Evolutionary conservation across 1,140 invertebrate species (phyloP).

Genomic region (Asbolus verrucosus): DNA sequence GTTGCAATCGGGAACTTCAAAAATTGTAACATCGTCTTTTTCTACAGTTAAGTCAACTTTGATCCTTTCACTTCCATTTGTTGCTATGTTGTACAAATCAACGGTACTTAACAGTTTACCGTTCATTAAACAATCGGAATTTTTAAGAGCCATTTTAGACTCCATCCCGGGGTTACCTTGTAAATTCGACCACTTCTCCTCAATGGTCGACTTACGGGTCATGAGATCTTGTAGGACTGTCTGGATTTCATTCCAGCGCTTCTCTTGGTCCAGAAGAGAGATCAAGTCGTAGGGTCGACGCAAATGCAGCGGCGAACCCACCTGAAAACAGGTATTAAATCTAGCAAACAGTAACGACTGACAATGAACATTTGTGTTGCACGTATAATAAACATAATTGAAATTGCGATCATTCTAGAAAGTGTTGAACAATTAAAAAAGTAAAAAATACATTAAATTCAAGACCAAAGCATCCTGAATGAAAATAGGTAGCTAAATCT

Average conservation of each 20-base stretch:
- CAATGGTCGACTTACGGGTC: constrained; percentile 74
- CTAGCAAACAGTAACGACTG: too few species aligned
- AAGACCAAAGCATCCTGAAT: too few species aligned
- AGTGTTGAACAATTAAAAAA: too few species aligned
- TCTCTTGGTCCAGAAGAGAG: constrained; percentile 85
- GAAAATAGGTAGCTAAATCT: too few species aligned
- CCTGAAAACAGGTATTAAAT: too few species aligned
- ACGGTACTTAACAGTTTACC: constrained; percentile 73
- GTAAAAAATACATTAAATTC: too few species aligned
- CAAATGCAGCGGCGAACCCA: constrained; percentile 83
- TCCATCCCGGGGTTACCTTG: constrained; percentile 73
- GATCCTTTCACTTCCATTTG: constrained; percentile 67
- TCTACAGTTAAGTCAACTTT: constrained; percentile 55
- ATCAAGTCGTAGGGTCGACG: constrained; percentile 83
- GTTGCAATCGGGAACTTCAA: constrained; percentile 75
- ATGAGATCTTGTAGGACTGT: constrained; percentile 76
- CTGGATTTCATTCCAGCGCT: constrained; percentile 73
- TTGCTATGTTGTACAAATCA: constrained; percentile 76
- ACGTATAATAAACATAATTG: too few species aligned
- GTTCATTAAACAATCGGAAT: constrained; percentile 76
- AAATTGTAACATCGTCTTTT: constrained; percentile 54
- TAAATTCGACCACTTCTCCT: constrained; percentile 73
- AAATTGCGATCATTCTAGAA: too few species aligned
- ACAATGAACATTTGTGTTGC: too few species aligned
- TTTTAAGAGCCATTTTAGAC: constrained; percentile 72